A percentile compares a stretch with the other conserved stretches of the same genome.
Evolutionary conservation across 1,140 invertebrate species (phyloP).

Genomic region (Pogonomyrmex californicus): DNA sequence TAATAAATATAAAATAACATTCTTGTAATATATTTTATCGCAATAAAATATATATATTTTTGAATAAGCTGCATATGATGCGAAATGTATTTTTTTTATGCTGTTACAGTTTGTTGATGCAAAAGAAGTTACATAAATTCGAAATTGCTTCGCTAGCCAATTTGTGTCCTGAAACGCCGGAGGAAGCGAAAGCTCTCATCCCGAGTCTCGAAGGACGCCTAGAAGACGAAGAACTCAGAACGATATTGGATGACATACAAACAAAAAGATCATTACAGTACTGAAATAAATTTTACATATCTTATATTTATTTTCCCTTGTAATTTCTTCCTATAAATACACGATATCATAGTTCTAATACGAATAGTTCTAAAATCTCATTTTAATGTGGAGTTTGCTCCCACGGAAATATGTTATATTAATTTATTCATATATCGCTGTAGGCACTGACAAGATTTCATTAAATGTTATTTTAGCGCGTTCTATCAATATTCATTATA

Average conservation of each 20-base stretch:
- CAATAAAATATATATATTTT: background rate
- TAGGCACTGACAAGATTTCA: background rate
- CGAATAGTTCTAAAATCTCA: background rate
- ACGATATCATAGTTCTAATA: conserved; percentile 2
- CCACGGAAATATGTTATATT: conserved; percentile 19
- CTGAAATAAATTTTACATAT: conserved; percentile 86
- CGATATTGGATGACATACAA: conserved; percentile 98
- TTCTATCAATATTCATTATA: conserved; percentile 28
- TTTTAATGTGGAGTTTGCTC: background rate
- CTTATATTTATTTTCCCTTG: background rate
- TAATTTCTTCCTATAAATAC: background rate
- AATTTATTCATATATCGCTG: background rate
- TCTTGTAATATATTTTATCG: background rate
- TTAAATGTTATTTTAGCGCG: conserved; percentile 18
- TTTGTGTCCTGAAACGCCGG: conserved; percentile 98
- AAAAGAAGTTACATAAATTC: conserved; percentile 99
- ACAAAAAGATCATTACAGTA: conserved; percentile 99
- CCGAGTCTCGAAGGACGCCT: conserved; percentile 98
- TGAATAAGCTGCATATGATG: background rate
- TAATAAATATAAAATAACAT: background rate
- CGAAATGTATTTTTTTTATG: background rate
- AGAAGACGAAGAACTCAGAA: conserved; percentile 98
- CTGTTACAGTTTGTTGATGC: conserved; percentile 93
- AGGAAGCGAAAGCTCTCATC: conserved; percentile 98
- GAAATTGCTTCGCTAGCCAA: conserved; percentile 99